Percentiles rank a stretch among this genome's conserved stretches.
phyloP scores from a whole-genome alignment of 2,888 invertebrate species.

The Nephrotoma appendiculata region DNA sequence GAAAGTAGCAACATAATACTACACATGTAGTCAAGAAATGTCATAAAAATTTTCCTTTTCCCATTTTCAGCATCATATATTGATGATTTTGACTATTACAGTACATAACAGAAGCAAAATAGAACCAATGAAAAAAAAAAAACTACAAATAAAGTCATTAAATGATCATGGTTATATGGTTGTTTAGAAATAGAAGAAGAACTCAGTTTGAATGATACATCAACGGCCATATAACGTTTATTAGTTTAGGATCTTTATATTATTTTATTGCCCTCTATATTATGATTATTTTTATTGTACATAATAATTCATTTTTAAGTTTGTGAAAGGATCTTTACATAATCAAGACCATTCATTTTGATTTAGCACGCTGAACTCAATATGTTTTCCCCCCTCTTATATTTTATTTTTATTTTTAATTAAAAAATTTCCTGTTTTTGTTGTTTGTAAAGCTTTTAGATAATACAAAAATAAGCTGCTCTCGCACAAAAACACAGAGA shows the following conservation, averaged over 20 bases:
- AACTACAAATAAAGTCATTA: not conserved
- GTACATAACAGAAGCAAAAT: not conserved
- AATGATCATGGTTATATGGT: not conserved
- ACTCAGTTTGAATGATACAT: not conserved
- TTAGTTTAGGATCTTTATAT: not conserved
- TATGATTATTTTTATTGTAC: not conserved
- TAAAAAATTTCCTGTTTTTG: not conserved
- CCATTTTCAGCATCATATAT: not conserved
- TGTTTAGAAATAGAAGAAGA: not conserved
- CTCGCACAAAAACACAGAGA: not conserved
- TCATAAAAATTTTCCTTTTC: not conserved
- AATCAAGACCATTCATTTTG: not conserved
- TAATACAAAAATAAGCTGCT: not conserved
- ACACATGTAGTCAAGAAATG: not conserved
- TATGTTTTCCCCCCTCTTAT: not conserved
- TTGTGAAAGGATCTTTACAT: not conserved
- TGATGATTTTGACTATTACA: not conserved
- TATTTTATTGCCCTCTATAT: not conserved
- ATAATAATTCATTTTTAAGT: not conserved
- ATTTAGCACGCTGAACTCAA: not conserved
- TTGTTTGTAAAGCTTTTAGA: not conserved
- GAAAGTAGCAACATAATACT: not conserved
- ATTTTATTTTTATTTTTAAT: not conserved
- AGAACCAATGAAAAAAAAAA: not conserved
- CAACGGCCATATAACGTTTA: not conserved